phyloP scores from a whole-genome alignment of 2,888 invertebrate species.

The Tubiluchus corallicola region DNA sequence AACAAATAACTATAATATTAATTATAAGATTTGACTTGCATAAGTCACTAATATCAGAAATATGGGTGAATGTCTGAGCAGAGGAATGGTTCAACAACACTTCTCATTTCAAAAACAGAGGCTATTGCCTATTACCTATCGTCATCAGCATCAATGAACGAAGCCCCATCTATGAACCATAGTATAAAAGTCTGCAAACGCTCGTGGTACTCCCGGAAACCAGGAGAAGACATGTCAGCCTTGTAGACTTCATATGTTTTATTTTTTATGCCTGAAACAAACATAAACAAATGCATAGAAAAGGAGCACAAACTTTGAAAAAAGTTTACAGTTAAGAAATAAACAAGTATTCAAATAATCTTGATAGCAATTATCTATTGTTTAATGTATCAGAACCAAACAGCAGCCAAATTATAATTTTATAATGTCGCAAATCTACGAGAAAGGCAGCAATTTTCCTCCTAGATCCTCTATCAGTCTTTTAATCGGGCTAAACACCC shows the following conservation, averaged over 20 bases:
- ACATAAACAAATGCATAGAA: too few species aligned
- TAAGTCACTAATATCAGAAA: slow-evolving; percentile 37
- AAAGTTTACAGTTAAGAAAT: too few species aligned
- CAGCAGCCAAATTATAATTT: too few species aligned
- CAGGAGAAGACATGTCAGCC: slow-evolving; percentile 43
- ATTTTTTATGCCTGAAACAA: neutral
- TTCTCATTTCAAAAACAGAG: slow-evolving; percentile 25
- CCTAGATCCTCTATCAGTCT: too few species aligned
- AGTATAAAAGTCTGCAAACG: slow-evolving; percentile 73
- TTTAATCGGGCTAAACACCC: too few species aligned
- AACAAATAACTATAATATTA: slow-evolving; percentile 30
- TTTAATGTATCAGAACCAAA: too few species aligned
- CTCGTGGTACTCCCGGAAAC: slow-evolving; percentile 58
- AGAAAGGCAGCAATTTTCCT: too few species aligned
- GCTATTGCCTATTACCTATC: slow-evolving; percentile 77
- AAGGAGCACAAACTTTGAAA: too few species aligned
- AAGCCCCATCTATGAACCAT: slow-evolving; percentile 92
- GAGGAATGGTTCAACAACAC: too few species aligned
- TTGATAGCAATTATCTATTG: too few species aligned
- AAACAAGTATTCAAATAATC: too few species aligned
- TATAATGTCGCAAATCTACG: too few species aligned
- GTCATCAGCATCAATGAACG: slow-evolving; percentile 79
- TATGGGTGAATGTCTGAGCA: slow-evolving; percentile 12
- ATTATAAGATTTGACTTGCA: slow-evolving; percentile 18
- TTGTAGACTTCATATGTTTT: slow-evolving; percentile 55